These are phyloP conservation scores for Excalfactoria chinensis DNA, from an alignment of 2,113 vertebrate genomes.

Conservation along the genomic window DNA sequence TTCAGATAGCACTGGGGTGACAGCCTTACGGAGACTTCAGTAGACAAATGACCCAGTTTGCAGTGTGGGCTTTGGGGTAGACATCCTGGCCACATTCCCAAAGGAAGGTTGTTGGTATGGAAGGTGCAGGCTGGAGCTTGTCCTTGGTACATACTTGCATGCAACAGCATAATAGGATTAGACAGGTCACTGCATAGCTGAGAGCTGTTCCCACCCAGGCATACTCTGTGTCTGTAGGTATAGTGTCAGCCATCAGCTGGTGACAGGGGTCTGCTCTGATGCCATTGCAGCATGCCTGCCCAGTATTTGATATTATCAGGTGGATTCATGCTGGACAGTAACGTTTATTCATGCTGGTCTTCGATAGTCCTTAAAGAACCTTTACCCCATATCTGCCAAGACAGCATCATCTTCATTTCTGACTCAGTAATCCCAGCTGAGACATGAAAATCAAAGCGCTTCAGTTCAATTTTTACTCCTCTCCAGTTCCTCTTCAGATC, in stretches of 20 bases:
- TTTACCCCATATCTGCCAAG: conserved; percentile 23
- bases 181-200: conserved; percentile 65
- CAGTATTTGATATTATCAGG: neutral
- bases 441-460: neutral
- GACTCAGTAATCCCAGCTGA: conserved; percentile 13
- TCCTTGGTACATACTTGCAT: conserved; percentile 60
- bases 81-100: conserved; percentile 55
- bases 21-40: neutral
- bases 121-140: conserved; percentile 60
- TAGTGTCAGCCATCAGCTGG: neutral
- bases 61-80: neutral
- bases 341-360: neutral
- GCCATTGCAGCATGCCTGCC: neutral
- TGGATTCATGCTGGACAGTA: neutral
- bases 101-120: conserved; percentile 28
- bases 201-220: conserved; percentile 56
- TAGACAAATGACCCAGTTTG: conserved; percentile 36
- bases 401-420: conserved; percentile 22
- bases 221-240: neutral
- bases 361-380: conserved; percentile 31
- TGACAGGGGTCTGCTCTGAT: neutral
- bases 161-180: conserved; percentile 51
- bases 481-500: conserved; percentile 9
- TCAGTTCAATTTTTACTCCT: neutral
- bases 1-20: neutral